phyloP scores from a whole-genome alignment of 2,113 vertebrate genomes.

The Oryzias curvinotus region DNA sequence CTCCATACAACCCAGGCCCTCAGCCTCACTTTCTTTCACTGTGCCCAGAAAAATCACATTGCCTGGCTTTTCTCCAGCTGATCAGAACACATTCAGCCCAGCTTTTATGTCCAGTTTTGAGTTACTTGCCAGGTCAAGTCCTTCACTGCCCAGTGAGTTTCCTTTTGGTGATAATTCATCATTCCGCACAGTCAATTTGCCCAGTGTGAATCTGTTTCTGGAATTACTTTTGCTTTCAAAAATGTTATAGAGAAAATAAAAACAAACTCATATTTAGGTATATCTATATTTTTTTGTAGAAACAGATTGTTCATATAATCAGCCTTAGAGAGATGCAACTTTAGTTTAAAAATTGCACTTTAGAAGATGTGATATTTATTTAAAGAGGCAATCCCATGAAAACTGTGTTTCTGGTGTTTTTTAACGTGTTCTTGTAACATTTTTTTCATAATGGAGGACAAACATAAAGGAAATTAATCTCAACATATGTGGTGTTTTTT shows the following conservation, averaged over 20 bases:
- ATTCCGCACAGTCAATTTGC: neutral
- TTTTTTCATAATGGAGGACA: too few species aligned
- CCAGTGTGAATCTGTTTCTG: neutral
- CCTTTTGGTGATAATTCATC: neutral
- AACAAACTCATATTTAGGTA: neutral
- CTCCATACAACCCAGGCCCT: neutral
- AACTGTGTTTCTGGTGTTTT: too few species aligned
- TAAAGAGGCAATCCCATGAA: conserved; percentile 4
- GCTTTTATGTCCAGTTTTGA: neutral
- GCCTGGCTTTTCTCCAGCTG: neutral
- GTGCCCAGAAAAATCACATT: neutral
- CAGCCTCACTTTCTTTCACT: neutral
- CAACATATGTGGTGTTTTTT: too few species aligned
- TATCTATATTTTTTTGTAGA: neutral
- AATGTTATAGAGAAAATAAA: too few species aligned
- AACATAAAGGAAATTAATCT: too few species aligned
- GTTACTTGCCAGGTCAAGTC: neutral
- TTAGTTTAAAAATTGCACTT: conserved; percentile 4
- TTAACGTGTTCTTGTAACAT: too few species aligned
- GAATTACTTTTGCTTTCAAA: neutral
- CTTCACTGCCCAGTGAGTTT: neutral
- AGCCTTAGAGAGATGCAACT: neutral
- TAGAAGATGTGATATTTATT: neutral
- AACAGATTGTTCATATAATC: neutral
- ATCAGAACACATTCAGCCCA: neutral